Conservation (phyloP, 2,113 vertebrate species). For the Entomyzon cyanotis region DNA sequence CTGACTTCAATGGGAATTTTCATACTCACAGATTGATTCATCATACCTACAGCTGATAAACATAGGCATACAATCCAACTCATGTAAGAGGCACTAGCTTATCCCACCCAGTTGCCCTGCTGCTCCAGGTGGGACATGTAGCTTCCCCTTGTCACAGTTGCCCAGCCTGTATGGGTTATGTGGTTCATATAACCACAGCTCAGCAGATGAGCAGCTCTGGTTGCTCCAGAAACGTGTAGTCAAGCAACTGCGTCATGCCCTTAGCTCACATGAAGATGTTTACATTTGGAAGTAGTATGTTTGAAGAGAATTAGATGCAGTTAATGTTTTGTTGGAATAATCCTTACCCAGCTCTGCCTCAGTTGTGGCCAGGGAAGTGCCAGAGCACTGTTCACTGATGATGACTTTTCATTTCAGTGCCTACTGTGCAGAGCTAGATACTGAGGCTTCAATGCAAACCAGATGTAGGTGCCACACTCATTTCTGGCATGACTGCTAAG, state of each 20-base stretch:
- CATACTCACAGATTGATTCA: not conserved
- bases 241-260: not conserved
- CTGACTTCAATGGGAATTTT: not conserved
- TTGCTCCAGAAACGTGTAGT: not conserved
- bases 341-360: not conserved
- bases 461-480: not conserved
- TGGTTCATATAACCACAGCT: not conserved
- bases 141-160: not conserved
- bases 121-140: not conserved
- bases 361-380: not conserved
- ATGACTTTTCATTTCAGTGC: not conserved
- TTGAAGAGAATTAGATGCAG: not conserved
- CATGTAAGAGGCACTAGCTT: not conserved
- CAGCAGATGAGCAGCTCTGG: not conserved
- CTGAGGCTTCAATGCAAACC: not conserved
- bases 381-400: not conserved
- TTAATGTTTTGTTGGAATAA: not conserved
- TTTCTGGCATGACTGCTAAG: not conserved
- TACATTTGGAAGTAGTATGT: not conserved
- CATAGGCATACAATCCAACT: not conserved
- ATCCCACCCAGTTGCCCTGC: not conserved
- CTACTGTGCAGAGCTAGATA: not conserved
- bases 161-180: not conserved
- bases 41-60: not conserved
- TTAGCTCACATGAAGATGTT: not conserved